Evolutionary conservation across 2,888 invertebrate species (phyloP), one percentile per base, ranked within the genome.

Genomic region (Drosophila paramelanica): DNA sequence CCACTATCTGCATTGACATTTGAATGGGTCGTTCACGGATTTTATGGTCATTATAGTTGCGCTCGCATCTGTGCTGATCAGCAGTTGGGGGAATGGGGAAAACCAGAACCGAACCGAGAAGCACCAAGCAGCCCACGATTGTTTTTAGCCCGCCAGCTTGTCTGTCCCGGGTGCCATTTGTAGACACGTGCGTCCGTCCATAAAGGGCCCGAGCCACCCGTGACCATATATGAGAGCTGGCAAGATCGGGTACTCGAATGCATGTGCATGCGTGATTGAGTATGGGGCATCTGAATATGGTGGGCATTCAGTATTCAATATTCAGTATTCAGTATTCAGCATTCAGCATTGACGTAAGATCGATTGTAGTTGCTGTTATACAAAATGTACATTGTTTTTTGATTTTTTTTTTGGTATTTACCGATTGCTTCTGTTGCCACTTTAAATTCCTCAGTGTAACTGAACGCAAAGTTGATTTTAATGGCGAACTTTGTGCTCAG

Each of bases 281-380:
- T 59, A 36, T 56, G 59, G 58, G 17, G 27, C 57, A 65, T 42
- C 59, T 75, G 59, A 68, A 60, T 66, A 59, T 75, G 75, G 68
- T 65, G 59, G 59, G 60, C 67, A 61, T 57, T 38, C 71, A 47
- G 20, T n/a, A 33, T 33, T 33, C 27, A 31, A 8, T 10, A 31
- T 14, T 14, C 49, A 1, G 17, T 23, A 14, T 25, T 17, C 49
- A 1, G 17, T 23, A 14, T 25, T 17, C 46, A 51, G 58, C 56
- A 62, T 59, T 31, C 67, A 50, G 49, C 64, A 78, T 81, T 82
- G 83, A 82, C 83, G 81, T 41, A 81, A 81, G 77, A 68, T 73
- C 79, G 49, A 73, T 76, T 73, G 82, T 80, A 80, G 69, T 60
- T 39, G 80, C 42, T 58, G 58, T 55, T 58, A 33, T 43, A 60